Evolutionary conservation across 2,113 vertebrate species (phyloP).

Genomic region (Aleadryas rufinucha): DNA sequence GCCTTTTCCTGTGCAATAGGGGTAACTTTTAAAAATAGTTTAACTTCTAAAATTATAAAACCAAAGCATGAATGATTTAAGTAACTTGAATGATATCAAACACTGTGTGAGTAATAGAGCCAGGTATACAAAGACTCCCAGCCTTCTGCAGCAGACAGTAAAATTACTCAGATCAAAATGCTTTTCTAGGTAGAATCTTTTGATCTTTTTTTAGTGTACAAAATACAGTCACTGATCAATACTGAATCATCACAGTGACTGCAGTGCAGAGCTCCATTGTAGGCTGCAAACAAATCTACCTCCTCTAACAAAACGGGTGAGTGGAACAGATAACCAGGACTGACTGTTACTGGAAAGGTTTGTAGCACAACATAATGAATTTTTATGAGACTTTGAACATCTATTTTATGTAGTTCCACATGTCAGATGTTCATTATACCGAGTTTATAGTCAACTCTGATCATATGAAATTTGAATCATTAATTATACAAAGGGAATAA

Average conservation of each 20-base stretch:
- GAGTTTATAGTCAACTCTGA: not conserved
- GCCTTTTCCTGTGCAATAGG: not conserved
- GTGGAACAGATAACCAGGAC: not conserved
- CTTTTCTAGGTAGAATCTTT: not conserved
- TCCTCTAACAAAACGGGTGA: not conserved
- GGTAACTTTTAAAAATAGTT: not conserved
- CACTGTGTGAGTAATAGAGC: not conserved
- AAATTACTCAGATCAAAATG: not conserved
- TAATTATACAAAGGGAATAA: not conserved
- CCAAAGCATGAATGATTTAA: not conserved
- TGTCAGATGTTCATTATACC: not conserved
- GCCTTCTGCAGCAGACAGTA: not conserved
- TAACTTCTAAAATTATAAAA: not conserved
- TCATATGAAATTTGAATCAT: not conserved
- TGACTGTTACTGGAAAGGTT: not conserved
- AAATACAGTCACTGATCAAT: not conserved
- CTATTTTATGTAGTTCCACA: not conserved
- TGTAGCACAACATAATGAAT: not conserved
- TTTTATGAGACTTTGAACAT: not conserved
- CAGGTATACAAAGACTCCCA: not conserved
- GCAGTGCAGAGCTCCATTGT: not conserved
- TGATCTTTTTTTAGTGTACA: not conserved
- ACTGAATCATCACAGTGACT: not conserved
- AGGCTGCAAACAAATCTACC: not conserved
- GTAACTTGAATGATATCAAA: not conserved